Percentiles rank a stretch among this genome's conserved stretches.
phyloP scores from a whole-genome alignment of 30 jellyfish, hydroid and myxozoan genomes.

The Aurelia coerulea region DNA sequence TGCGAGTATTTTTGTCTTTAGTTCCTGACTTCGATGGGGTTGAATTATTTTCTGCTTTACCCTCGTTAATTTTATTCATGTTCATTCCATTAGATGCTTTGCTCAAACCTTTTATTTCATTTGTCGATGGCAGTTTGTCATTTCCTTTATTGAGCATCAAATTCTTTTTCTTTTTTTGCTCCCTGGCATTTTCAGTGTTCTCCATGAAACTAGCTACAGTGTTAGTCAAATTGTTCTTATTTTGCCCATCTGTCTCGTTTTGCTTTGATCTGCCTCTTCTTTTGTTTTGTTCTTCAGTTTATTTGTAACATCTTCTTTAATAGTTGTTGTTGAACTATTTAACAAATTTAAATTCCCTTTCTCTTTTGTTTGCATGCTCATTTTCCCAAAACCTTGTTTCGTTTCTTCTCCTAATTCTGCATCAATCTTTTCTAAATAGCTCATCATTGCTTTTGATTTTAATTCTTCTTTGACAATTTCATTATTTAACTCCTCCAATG shows the following conservation, averaged over 20 bases:
- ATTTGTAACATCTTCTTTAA: background rate
- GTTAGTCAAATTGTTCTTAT: background rate
- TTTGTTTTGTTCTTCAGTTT: too few species aligned
- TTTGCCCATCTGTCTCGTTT: background rate
- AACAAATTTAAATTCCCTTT: background rate
- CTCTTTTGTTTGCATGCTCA: background rate
- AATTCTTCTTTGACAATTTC: constrained; percentile 46
- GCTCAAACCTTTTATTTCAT: background rate
- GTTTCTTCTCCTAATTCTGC: constrained; percentile 50
- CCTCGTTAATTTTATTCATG: background rate
- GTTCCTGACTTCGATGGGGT: background rate
- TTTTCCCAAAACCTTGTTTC: background rate
- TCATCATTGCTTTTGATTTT: constrained; percentile 56
- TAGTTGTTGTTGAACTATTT: too few species aligned
- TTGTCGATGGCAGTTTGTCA: background rate
- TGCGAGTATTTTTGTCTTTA: too few species aligned
- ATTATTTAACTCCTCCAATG: constrained; percentile 35
- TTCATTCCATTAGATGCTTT: background rate
- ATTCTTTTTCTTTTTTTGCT: background rate
- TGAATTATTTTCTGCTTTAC: background rate
- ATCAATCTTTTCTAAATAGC: constrained; percentile 51
- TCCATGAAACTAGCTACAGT: too few species aligned
- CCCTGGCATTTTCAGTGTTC: background rate
- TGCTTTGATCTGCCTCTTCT: background rate
- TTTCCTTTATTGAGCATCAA: background rate